phyloP scores from a whole-genome alignment of 2,797 vertebrate genomes.

The Morelia viridis region DNA sequence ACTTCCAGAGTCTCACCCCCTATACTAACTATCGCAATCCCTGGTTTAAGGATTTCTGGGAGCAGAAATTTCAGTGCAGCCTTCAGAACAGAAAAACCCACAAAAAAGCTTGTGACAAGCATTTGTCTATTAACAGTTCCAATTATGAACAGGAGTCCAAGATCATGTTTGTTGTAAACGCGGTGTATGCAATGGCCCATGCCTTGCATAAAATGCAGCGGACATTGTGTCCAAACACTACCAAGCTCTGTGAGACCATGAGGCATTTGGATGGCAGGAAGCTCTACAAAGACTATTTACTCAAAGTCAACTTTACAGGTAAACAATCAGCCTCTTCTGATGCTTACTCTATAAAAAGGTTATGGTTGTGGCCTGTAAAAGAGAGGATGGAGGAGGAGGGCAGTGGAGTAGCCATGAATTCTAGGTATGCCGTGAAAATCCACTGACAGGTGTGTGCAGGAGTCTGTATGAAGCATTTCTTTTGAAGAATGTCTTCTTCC shows the following conservation, averaged over 20 bases:
- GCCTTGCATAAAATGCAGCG: slow-evolving; percentile 95
- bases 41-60: slow-evolving; percentile 98
- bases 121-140: slow-evolving; percentile 83
- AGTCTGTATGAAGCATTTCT: no score
- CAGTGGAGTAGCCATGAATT: neutral
- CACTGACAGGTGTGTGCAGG: no score
- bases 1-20: slow-evolving; percentile 90
- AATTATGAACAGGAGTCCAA: slow-evolving; percentile 98
- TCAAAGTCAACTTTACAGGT: slow-evolving; percentile 97
- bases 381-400: neutral
- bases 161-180: slow-evolving; percentile 99
- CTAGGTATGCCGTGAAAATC: no score
- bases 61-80: slow-evolving; percentile 95
- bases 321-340: slow-evolving; percentile 54
- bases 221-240: slow-evolving; percentile 91
- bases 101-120: slow-evolving; percentile 81
- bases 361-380: neutral
- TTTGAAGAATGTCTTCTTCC: no score
- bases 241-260: slow-evolving; percentile 91
- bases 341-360: neutral
- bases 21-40: slow-evolving; percentile 90
- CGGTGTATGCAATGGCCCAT: slow-evolving; percentile 96
- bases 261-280: slow-evolving; percentile 90
- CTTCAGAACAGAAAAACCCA: slow-evolving; percentile 76
- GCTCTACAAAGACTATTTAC: slow-evolving; percentile 93